Percentiles rank a stretch among this genome's conserved stretches.
Evolutionary conservation across 2,797 vertebrate genomes (phyloP).

Genomic region (Sciurus carolinensis): DNA sequence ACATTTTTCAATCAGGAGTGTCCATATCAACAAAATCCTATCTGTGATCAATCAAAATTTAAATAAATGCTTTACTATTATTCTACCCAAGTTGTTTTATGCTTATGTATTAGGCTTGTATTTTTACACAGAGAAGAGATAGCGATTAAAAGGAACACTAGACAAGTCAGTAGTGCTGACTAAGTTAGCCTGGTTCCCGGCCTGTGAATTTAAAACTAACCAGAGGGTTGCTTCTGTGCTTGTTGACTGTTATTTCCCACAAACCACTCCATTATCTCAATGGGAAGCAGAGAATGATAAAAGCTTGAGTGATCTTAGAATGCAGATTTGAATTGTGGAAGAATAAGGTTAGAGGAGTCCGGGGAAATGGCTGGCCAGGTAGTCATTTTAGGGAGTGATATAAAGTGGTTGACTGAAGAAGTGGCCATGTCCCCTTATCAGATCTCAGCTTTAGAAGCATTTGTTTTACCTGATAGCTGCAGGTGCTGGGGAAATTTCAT

Average conservation of each 20-base stretch:
- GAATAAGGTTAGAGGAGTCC: not conserved
- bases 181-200: not conserved
- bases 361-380: not conserved
- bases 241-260: not conserved
- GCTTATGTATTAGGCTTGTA: not conserved
- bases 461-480: not conserved
- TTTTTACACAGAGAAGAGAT: not conserved
- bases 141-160: not conserved
- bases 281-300: not conserved
- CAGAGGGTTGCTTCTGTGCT: not conserved
- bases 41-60: not conserved
- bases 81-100: not conserved
- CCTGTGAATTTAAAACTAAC: constrained; percentile 1
- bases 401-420: not conserved
- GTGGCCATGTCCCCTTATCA: not conserved
- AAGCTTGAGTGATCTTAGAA: not conserved
- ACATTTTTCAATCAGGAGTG: constrained; percentile 13
- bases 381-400: not conserved
- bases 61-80: not conserved
- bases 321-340: not conserved
- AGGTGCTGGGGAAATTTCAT: not conserved
- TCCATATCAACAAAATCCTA: constrained; percentile 1
- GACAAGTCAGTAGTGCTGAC: not conserved
- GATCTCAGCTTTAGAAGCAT: not conserved
- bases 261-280: not conserved